Evolutionary conservation across 2,797 vertebrate species (phyloP).

Genomic region (Xenentodon cancila): DNA sequence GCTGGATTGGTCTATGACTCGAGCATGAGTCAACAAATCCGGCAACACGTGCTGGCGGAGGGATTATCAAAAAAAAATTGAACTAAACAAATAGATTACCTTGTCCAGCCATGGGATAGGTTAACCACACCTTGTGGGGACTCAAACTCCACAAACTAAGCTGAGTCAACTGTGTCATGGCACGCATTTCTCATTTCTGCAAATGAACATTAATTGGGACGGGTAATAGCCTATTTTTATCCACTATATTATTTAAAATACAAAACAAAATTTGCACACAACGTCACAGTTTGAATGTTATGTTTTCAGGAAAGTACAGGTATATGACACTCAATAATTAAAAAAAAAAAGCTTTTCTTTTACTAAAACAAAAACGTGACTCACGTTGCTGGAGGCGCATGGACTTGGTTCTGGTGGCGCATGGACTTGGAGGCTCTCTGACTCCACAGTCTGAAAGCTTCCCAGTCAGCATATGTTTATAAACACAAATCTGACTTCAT

Average conservation of each 20-base stretch:
- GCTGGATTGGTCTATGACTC: slow-evolving; percentile 59
- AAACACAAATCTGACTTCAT: slow-evolving; percentile 58
- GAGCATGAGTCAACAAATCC: slow-evolving; percentile 80
- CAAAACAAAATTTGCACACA: not conserved
- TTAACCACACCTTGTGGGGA: no score
- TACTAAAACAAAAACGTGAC: slow-evolving; percentile 71
- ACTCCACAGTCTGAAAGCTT: slow-evolving; percentile 25
- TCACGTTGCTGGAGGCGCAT: slow-evolving; percentile 39
- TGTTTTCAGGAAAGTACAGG: no score
- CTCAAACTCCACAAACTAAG: slow-evolving; percentile 11
- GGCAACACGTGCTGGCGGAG: slow-evolving; percentile 70
- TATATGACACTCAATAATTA: not conserved
- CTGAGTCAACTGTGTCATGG: not conserved
- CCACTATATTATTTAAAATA: not conserved
- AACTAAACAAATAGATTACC: slow-evolving; percentile 60
- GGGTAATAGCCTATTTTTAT: no score
- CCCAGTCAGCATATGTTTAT: slow-evolving; percentile 48
- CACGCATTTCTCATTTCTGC: not conserved
- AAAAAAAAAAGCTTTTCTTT: slow-evolving; percentile 32
- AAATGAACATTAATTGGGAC: not conserved
- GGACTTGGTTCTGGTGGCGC: slow-evolving; percentile 22
- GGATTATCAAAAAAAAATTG: slow-evolving; percentile 74
- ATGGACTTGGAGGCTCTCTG: slow-evolving; percentile 11
- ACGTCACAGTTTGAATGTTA: not conserved
- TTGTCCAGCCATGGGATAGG: slow-evolving; percentile 48